Conservation (phyloP, 2,888 invertebrate species). For the Salticus scenicus region DNA sequence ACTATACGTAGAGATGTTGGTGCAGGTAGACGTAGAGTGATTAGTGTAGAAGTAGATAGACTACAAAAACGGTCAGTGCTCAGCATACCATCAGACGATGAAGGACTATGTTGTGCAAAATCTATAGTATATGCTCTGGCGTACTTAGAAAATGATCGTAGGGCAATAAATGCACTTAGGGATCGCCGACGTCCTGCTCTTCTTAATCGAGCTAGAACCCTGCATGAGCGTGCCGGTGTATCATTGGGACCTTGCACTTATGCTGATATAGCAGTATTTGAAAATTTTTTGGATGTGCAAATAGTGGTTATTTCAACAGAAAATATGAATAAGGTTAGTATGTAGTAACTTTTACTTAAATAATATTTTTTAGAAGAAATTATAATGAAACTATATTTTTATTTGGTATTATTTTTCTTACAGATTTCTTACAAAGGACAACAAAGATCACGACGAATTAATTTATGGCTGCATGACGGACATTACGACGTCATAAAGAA, state of each 20-base stretch:
- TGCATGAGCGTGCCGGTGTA: not conserved
- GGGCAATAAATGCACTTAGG: not conserved
- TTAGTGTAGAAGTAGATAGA: not conserved
- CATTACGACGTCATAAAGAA: too few relatives aligned
- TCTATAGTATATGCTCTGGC: not conserved
- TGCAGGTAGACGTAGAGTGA: not conserved
- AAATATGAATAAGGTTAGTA: too few relatives aligned
- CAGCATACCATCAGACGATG: not conserved
- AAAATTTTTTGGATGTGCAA: too few relatives aligned
- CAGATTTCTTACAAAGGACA: not conserved
- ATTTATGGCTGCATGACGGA: too few relatives aligned
- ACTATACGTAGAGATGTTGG: not conserved
- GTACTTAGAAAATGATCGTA: not conserved
- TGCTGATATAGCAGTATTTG: not conserved
- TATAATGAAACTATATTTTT: not conserved
- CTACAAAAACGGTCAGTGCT: not conserved
- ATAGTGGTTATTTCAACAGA: too few relatives aligned
- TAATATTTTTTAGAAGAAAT: not conserved
- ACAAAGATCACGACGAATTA: not conserved
- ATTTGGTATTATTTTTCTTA: not conserved
- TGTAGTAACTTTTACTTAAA: too few relatives aligned
- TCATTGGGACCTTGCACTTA: not conserved
- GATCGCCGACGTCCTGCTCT: not conserved
- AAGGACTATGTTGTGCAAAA: not conserved
- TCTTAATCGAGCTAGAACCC: not conserved